These are phyloP conservation scores for Dendrolimus kikuchii DNA, from an alignment of 1,140 invertebrate genomes.

Conservation along the genomic window DNA sequence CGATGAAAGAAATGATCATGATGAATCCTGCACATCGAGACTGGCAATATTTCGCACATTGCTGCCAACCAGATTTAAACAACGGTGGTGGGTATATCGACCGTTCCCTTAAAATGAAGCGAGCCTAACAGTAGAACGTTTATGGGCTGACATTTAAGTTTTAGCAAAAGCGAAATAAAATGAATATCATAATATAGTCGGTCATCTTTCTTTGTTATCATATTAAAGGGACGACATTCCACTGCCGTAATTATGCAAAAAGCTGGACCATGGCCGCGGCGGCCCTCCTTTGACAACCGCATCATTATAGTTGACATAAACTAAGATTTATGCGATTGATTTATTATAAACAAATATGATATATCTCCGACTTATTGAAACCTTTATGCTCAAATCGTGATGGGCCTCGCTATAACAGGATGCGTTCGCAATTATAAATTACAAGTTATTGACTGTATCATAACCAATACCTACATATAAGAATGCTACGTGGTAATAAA, in stretches of 20 bases:
- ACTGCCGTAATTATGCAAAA: slow-evolving; percentile 66
- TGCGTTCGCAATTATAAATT: too few relatives aligned
- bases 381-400: too few relatives aligned
- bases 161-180: slow-evolving; percentile 44
- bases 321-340: slow-evolving; percentile 65
- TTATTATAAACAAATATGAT: slow-evolving; percentile 62
- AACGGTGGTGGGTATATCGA: too few relatives aligned
- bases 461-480: too few relatives aligned
- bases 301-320: slow-evolving; percentile 68
- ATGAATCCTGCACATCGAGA: too few relatives aligned
- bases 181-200: slow-evolving; percentile 48
- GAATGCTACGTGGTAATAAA: too few relatives aligned
- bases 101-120: too few relatives aligned
- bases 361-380: slow-evolving; percentile 23
- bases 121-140: background rate
- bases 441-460: too few relatives aligned
- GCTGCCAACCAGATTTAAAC: too few relatives aligned
- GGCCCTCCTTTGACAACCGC: slow-evolving; percentile 59
- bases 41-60: too few relatives aligned
- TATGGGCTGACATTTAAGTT: background rate
- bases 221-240: slow-evolving; percentile 65
- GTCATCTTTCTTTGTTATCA: slow-evolving; percentile 70
- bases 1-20: too few relatives aligned
- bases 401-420: too few relatives aligned
- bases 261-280: slow-evolving; percentile 58